Evolutionary conservation across 2,888 invertebrate species (phyloP).

Genomic region (Cryptocephalus moraei): DNA sequence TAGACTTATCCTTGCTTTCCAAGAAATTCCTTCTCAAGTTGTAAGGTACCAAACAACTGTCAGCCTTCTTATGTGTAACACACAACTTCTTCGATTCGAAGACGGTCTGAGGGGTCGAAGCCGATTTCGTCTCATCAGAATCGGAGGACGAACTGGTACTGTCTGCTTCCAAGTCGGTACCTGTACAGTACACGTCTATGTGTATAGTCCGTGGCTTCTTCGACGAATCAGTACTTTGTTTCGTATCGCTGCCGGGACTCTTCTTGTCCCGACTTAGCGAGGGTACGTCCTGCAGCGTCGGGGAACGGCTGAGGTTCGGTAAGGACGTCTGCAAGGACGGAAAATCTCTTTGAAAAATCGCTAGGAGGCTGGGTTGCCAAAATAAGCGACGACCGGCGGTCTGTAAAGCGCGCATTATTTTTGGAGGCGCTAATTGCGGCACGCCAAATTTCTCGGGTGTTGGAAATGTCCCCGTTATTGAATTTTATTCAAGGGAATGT

Average conservation of each 20-base stretch:
- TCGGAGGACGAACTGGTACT: conserved; percentile 23
- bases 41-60: conserved; percentile 38
- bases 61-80: conserved; percentile 47
- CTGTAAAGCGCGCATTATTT: no score
- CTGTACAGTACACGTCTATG: conserved; percentile 67
- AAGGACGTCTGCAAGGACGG: not conserved
- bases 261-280: conserved; percentile 5
- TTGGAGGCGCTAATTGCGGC: no score
- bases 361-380: no score
- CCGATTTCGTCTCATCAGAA: conserved; percentile 32
- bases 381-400: no score
- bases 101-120: conserved; percentile 53
- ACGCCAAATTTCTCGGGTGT: no score
- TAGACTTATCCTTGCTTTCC: conserved; percentile 8
- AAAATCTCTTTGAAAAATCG: no score
- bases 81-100: conserved; percentile 51
- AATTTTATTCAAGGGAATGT: no score
- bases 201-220: conserved; percentile 57
- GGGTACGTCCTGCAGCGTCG: conserved; percentile 11
- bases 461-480: no score
- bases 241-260: conserved; percentile 19
- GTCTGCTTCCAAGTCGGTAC: conserved; percentile 42
- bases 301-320: conserved; percentile 20
- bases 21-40: conserved; percentile 17
- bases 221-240: conserved; percentile 26